Percentiles rank a stretch among this genome's conserved stretches.
phyloP scores from a whole-genome alignment of 2,797 vertebrate species.

The Gorsachius magnificus region DNA sequence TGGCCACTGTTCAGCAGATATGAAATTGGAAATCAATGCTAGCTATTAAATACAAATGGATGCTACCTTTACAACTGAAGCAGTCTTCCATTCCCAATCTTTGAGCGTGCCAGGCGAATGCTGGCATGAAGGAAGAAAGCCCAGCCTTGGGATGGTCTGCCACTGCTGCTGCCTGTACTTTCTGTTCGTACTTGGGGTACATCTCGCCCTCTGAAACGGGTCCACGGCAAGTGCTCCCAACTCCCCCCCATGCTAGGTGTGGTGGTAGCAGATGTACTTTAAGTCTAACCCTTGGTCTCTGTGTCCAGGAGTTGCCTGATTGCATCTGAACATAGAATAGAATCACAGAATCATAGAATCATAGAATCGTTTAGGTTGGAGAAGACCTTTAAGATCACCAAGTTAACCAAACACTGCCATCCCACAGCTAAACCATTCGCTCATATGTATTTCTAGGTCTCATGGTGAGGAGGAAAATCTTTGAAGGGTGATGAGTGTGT shows the following conservation, averaged over 20 bases:
- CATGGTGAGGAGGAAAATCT: not conserved
- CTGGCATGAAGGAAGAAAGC: not conserved
- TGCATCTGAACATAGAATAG: not conserved
- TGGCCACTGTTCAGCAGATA: constrained; percentile 57
- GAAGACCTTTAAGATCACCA: too few relatives aligned
- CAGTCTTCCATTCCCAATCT: not conserved
- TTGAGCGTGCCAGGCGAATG: not conserved
- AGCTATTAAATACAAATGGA: constrained; percentile 56
- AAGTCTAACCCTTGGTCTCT: not conserved
- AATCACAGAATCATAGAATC: too few relatives aligned
- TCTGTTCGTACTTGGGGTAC: not conserved
- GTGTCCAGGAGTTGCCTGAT: not conserved
- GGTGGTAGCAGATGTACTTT: not conserved
- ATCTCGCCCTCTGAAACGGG: not conserved
- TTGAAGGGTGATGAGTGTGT: not conserved
- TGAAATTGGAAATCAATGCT: constrained; percentile 64
- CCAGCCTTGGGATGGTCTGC: not conserved
- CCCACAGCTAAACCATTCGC: not conserved
- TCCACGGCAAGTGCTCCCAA: not conserved
- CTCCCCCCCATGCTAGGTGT: not conserved
- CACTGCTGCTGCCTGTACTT: not conserved
- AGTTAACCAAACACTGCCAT: too few relatives aligned
- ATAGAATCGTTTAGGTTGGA: too few relatives aligned
- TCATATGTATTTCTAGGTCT: not conserved
- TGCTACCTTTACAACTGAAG: not conserved